A percentile compares a stretch with the other conserved stretches of the same genome.
These are phyloP conservation scores for Aix galericulata DNA, from an alignment of 2,113 vertebrate species.

Conservation along the genomic window DNA sequence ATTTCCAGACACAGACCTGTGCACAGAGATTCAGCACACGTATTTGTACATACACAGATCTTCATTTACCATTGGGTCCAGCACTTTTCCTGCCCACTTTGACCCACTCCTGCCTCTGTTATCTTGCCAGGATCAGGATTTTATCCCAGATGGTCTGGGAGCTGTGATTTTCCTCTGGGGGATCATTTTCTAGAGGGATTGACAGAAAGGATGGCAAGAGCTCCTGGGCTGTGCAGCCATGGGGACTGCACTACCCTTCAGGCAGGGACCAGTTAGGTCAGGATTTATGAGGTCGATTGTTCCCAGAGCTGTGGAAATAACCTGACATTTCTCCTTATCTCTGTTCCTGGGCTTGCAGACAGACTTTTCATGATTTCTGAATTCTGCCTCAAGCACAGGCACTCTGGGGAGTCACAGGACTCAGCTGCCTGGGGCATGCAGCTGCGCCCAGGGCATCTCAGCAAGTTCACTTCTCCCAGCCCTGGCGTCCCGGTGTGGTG, in stretches of 20 bases:
- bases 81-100: not conserved
- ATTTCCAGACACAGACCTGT: accelerated
- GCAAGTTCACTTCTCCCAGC: not conserved
- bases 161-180: not conserved
- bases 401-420: not conserved
- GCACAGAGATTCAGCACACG: not conserved
- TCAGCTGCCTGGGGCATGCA: conserved; percentile 3
- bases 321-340: conserved; percentile 11
- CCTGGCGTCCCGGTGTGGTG: accelerated
- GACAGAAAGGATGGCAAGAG: not conserved
- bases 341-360: not conserved
- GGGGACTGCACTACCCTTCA: accelerated
- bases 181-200: not conserved
- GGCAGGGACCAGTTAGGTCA: not conserved
- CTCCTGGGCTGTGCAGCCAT: not conserved
- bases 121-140: not conserved
- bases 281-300: not conserved
- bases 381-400: conserved; percentile 20
- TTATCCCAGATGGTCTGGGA: not conserved
- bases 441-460: not conserved
- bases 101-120: not conserved
- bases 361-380: not conserved
- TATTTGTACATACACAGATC: accelerated
- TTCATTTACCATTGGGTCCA: not conserved
- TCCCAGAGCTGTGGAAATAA: not conserved